Conservation (phyloP, 1,140 invertebrate species). For the Andrena cerasifolii region DNA sequence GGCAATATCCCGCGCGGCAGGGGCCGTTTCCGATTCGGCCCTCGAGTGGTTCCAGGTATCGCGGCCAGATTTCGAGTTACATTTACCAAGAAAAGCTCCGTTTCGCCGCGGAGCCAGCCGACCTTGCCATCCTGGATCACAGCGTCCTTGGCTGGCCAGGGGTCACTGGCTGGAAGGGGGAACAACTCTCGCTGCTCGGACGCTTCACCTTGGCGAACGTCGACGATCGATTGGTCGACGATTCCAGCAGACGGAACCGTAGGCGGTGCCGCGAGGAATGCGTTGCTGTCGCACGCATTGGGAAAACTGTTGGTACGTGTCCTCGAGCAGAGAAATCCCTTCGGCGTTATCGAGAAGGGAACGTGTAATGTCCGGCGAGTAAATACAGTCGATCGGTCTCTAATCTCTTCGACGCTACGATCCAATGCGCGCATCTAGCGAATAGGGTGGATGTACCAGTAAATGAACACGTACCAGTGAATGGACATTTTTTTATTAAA, state of each 20-base stretch:
- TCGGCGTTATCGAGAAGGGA: background rate
- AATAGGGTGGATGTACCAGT: too few relatives aligned
- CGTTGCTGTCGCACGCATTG: background rate
- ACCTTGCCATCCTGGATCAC: constrained; percentile 44
- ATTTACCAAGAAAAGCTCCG: constrained; percentile 36
- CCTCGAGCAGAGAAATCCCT: background rate
- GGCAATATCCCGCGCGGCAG: background rate
- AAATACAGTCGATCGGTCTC: too few relatives aligned
- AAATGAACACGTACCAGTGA: too few relatives aligned
- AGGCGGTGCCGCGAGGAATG: constrained; percentile 13
- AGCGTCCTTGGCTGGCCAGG: constrained; percentile 47
- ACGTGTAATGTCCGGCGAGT: background rate
- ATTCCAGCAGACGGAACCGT: background rate
- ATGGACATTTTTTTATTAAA: too few relatives aligned
- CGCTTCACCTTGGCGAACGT: constrained; percentile 52
- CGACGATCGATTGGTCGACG: constrained; percentile 50
- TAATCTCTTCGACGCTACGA: too few relatives aligned
- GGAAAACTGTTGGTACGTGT: background rate
- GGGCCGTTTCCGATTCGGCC: too few relatives aligned
- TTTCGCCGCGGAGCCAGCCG: constrained; percentile 26
- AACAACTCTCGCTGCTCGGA: constrained; percentile 28
- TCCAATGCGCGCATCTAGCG: too few relatives aligned
- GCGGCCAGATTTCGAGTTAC: constrained; percentile 5
- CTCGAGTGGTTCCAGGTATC: background rate
- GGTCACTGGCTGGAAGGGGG: constrained; percentile 41